Base-by-base conservation (phyloP, 2,797 vertebrate genomes). In the Ctenopoma multispine region DNA sequence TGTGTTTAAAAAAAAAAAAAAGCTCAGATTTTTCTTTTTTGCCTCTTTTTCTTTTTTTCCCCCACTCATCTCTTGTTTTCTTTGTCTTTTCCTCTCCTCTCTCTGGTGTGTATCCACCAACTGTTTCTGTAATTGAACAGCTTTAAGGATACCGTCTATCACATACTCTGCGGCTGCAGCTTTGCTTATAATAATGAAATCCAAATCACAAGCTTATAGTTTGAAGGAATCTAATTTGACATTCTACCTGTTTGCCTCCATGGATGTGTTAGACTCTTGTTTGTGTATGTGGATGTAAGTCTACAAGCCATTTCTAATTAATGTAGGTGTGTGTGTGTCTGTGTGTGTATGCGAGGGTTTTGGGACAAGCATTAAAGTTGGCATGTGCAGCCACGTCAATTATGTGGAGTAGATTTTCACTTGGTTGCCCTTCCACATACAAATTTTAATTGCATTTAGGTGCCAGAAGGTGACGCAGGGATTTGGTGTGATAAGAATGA, bases 361-460 rank as follows among this genome's bases (percentile, higher is more conserved):
- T 75, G 81, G 80, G 84, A 82, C 73, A 43, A 77, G 77, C 72
- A 90, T 90, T 89, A 75, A 85, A 73, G 75, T 90, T 88, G 84
- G 81, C 90, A 83, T 84, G 82, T 91, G 82, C 72, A 81, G 73
- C 81, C 64, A 73, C 63, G 66, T 89, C 88, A 87, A 81, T 90
- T 90, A 90, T 87, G 82, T 87, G 85, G 70, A 82, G 82, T 75
- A 84, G 79, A 83, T 88, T 90, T 85, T 89, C 82, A 82, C 89
- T 89, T 90, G 84, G 86, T 86, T 79, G 82, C 90, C 81, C 81
- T 87, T 87, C 87, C 87, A 91, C 86, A 82, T 84, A 80, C 76
- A 90, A 70, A 86, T 89, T 90, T 87, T 91, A 91, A 92, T 92
- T 93, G 89, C 89, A 48, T 92, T 92, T 87, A 87, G 71, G 87